Base-by-base conservation (phyloP, 2,797 vertebrate species). In the Myiotriccus ornatus region DNA sequence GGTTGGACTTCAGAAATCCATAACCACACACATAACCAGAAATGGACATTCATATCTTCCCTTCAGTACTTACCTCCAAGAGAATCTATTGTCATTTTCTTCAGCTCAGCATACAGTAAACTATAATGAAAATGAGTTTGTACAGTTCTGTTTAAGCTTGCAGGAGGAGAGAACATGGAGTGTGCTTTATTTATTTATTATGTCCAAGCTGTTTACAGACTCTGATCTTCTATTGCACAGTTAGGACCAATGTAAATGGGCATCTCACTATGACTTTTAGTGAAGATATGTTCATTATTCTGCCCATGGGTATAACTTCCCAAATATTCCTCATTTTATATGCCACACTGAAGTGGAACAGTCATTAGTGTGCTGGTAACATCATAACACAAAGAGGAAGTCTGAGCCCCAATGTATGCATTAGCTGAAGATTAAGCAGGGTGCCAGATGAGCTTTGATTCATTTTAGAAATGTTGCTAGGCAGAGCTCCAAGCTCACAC, bases 401-500 rank as follows among this genome's bases (percentile, higher is more conserved):
- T 34, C 64, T 14, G 6, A 89, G 62, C 8, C 52, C 28, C 41
- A 59, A 2, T 18, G 39, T 63, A 75, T 63, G 65, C 50, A 59
- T 89, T 89, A 94, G 57, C 55, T 92, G 68, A 81, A 89, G 69
- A 78, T 78, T 83, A 63, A 91, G 43, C 39, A 86, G 57, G 22
- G 27, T 92, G 89, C 76, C 91, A 94, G 50, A 62, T 94, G 73
- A 96, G 62, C 37, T 94, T 90, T 81, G 62, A 73, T 79, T 76
- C 39, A 30, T 84, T 78, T 91, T 67, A 89, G 73, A 95, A 86
- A 84, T 47, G 35, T 93, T 70, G 79, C 62, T 62, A 89, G 84
- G 82, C 91, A 94, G 82, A 90, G 39, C 76, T 92, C 92, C 95
- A 95, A 69, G 65, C 69, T 95, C 43, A 62, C 53, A 63, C 41